Evolutionary conservation across 1,140 invertebrate species (phyloP).

Genomic region (Meteorus sp.): DNA sequence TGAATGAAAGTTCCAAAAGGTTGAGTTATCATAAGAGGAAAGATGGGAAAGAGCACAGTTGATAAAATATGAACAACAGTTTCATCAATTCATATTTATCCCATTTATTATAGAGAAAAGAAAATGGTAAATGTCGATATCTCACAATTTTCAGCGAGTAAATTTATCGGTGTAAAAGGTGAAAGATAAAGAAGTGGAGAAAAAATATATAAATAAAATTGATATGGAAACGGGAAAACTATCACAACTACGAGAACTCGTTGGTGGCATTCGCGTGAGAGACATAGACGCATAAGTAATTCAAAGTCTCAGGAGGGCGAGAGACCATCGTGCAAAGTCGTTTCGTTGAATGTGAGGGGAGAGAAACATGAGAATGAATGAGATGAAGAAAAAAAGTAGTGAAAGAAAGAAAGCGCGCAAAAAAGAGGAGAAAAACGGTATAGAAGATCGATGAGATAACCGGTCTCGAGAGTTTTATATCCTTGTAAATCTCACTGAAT

Average conservation of each 20-base stretch:
- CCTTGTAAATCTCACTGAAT: conserved; percentile 31
- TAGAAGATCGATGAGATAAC: conserved; percentile 16
- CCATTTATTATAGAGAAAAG: no score
- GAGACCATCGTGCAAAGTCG: conserved; percentile 17
- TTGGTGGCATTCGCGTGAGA: conserved; percentile 19
- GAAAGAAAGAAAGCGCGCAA: conserved; percentile 6
- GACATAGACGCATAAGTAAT: conserved; percentile 43
- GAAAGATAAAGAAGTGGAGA: background rate
- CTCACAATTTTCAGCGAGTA: no score
- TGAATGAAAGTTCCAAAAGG: no score
- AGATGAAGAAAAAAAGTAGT: background rate
- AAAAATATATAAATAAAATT: background rate
- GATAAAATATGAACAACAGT: no score
- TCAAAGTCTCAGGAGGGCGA: conserved; percentile 29
- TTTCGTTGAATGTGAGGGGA: conserved; percentile 35
- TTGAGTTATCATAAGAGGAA: no score
- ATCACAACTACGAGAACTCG: conserved; percentile 17
- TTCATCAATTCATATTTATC: no score
- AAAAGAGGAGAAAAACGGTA: conserved; percentile 4
- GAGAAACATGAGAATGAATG: background rate
- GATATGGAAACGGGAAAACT: conserved; percentile 9
- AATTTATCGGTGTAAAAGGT: no score
- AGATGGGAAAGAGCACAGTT: no score
- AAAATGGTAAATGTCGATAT: no score
- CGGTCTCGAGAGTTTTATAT: conserved; percentile 23